Conservation (phyloP, 2,888 invertebrate genomes). For the Eupsilia transversa region DNA sequence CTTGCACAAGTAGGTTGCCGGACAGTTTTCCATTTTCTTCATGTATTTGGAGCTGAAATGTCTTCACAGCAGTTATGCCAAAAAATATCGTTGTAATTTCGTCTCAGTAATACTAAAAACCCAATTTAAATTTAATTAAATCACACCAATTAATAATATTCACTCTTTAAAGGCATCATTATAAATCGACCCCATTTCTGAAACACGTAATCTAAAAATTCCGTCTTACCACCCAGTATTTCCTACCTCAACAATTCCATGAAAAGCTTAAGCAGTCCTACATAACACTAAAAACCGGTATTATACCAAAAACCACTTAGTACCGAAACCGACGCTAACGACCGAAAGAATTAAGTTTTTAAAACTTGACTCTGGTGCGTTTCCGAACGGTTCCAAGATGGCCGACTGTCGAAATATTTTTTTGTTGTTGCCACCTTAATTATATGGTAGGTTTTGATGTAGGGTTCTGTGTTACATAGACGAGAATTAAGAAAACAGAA, state of each 20-base stretch:
- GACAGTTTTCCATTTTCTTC: neutral
- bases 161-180: slow-evolving; percentile 1
- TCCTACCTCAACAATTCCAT: slow-evolving; percentile 35
- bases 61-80: neutral
- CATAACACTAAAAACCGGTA: slow-evolving; percentile 49
- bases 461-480: slow-evolving; percentile 42
- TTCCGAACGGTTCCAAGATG: slow-evolving; percentile 70
- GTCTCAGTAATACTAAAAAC: neutral
- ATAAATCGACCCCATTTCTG: slow-evolving; percentile 9
- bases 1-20: neutral
- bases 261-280: slow-evolving; percentile 24
- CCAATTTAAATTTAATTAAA: neutral
- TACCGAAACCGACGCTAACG: slow-evolving; percentile 71
- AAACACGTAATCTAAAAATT: slow-evolving; percentile 9
- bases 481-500: slow-evolving; percentile 23
- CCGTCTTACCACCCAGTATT: neutral
- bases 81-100: neutral
- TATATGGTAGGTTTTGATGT: slow-evolving; percentile 55
- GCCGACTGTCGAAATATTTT: slow-evolving; percentile 65
- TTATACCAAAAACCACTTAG: slow-evolving; percentile 50
- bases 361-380: slow-evolving; percentile 71
- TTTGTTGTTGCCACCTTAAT: slow-evolving; percentile 66
- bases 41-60: neutral
- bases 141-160: slow-evolving; percentile 17
- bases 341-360: slow-evolving; percentile 82